Evolutionary conservation across 2,113 vertebrate species (phyloP).

Genomic region (Microcebus lehilahytsara): DNA sequence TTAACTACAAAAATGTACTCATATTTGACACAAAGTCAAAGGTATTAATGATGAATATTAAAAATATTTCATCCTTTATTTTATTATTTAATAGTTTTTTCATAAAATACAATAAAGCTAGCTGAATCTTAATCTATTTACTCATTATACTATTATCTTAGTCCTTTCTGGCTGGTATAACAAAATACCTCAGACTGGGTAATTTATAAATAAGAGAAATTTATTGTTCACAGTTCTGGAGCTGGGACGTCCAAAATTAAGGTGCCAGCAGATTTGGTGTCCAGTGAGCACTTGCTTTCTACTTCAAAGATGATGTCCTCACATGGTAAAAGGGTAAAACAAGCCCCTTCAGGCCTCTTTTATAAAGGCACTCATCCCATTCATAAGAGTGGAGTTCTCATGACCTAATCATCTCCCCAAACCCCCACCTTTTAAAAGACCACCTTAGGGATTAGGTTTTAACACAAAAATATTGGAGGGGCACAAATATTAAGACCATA

Average conservation of each 20-base stretch:
- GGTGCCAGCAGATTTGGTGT: fast-evolving
- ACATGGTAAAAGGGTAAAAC: background rate
- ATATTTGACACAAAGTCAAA: background rate
- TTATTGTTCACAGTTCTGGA: background rate
- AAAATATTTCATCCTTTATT: background rate
- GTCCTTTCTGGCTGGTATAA: background rate
- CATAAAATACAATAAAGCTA: background rate
- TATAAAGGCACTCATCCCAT: background rate
- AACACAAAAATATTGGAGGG: background rate
- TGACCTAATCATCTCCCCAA: background rate
- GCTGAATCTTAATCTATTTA: background rate
- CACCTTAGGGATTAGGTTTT: background rate
- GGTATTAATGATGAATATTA: background rate
- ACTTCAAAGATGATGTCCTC: background rate
- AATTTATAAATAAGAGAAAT: background rate
- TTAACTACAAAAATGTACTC: background rate
- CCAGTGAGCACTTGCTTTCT: background rate
- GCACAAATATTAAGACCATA: background rate
- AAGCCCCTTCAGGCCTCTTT: background rate
- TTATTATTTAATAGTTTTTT: background rate
- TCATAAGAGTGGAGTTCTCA: background rate
- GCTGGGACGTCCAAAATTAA: background rate
- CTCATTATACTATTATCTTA: background rate
- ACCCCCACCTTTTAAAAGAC: background rate
- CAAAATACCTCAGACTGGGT: background rate